phyloP scores from a whole-genome alignment of 1,140 invertebrate species.

The Holotrichia oblita region DNA sequence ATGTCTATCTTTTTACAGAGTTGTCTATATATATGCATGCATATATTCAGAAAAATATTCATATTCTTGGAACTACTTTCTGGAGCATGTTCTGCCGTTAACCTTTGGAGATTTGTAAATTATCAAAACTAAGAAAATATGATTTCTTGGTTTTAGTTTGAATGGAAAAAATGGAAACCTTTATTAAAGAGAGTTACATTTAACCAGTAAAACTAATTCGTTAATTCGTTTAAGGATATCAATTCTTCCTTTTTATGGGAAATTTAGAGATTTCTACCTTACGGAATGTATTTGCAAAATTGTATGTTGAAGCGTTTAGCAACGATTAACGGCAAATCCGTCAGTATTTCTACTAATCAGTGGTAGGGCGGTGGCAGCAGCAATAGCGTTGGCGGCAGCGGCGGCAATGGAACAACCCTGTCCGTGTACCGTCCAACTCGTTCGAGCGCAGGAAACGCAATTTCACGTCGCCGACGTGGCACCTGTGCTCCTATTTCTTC shows the following conservation, averaged over 20 bases:
- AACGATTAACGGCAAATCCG: background rate
- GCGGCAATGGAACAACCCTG: background rate
- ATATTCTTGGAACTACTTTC: too few species aligned
- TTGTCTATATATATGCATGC: too few species aligned
- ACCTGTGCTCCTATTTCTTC: slow-evolving; percentile 48
- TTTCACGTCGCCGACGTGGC: slow-evolving; percentile 45
- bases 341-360: slow-evolving; percentile 3
- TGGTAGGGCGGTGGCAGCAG: background rate
- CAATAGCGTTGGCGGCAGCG: background rate
- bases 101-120: too few species aligned
- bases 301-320: slow-evolving; percentile 6
- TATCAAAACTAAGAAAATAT: too few species aligned
- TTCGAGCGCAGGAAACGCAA: slow-evolving; percentile 34
- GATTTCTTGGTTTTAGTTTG: too few species aligned
- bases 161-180: too few species aligned
- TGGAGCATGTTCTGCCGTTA: too few species aligned
- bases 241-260: background rate
- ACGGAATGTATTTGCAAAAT: background rate
- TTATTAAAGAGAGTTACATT: too few species aligned
- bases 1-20: too few species aligned
- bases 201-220: too few species aligned
- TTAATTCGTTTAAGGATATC: background rate
- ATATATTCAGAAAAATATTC: too few species aligned
- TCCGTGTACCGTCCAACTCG: background rate
- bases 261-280: background rate